A percentile compares a stretch with the other conserved stretches of the same genome.
phyloP scores from a whole-genome alignment of 2,888 invertebrate genomes.

The Aspidiotus rigidus region DNA sequence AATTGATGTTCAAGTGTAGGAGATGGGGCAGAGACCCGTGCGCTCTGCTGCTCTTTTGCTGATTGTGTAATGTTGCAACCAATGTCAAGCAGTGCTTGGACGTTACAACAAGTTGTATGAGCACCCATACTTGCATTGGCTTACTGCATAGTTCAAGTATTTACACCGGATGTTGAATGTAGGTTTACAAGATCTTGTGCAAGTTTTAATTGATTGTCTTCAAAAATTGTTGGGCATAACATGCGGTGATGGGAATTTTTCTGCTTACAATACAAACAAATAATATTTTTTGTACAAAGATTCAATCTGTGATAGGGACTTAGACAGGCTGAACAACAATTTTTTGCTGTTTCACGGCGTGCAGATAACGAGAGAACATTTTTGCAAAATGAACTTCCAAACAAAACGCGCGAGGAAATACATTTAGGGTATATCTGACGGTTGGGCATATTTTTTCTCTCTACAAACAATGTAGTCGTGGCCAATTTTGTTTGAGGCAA shows the following conservation, averaged over 20 bases:
- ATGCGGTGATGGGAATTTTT: background rate
- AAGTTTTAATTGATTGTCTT: background rate
- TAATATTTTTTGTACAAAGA: background rate
- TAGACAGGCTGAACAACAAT: background rate
- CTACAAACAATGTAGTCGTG: too few relatives aligned
- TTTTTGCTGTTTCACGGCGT: background rate
- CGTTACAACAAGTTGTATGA: background rate
- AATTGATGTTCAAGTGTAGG: background rate
- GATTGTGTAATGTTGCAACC: background rate
- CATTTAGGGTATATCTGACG: too few relatives aligned
- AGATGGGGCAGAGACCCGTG: background rate
- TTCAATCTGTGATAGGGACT: background rate
- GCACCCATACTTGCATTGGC: background rate
- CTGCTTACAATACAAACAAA: background rate
- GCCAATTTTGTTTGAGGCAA: too few relatives aligned
- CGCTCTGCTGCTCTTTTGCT: background rate
- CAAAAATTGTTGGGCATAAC: background rate
- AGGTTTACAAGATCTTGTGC: too few relatives aligned
- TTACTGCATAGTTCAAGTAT: background rate
- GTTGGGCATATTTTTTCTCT: too few relatives aligned
- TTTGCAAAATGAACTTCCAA: background rate
- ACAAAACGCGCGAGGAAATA: background rate
- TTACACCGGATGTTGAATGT: too few relatives aligned
- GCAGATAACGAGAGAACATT: background rate
- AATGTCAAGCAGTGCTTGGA: background rate